Evolutionary conservation across 1,140 invertebrate species (phyloP).

Genomic region (Drosophila saltans): DNA sequence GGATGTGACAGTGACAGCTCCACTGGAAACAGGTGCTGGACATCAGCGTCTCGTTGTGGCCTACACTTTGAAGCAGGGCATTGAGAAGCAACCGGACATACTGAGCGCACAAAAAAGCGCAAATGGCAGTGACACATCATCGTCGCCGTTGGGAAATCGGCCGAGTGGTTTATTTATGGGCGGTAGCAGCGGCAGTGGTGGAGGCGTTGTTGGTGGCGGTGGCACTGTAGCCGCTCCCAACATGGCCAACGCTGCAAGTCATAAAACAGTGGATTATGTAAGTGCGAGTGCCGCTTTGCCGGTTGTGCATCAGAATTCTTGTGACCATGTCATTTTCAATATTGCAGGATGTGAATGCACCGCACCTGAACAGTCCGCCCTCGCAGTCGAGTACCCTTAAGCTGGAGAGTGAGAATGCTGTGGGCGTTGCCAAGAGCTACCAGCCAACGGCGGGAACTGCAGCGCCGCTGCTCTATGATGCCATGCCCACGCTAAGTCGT

Average conservation of each 20-base stretch:
- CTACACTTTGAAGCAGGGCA: constrained; percentile 85
- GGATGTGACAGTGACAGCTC: constrained; percentile 83
- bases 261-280: constrained; percentile 79
- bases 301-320: constrained; percentile 28
- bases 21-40: constrained; percentile 85
- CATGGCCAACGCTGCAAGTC: constrained; percentile 42
- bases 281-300: constrained; percentile 40
- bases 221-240: constrained; percentile 50
- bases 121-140: constrained; percentile 78
- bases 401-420: constrained; percentile 62
- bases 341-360: constrained; percentile 65
- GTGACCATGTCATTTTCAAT: constrained; percentile 21
- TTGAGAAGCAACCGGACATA: constrained; percentile 84
- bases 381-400: constrained; percentile 79
- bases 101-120: constrained; percentile 83
- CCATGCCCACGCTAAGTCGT: constrained; percentile 75
- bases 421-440: constrained; percentile 54
- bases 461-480: constrained; percentile 70
- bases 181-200: constrained; percentile 26
- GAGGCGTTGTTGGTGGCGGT: constrained; percentile 27
- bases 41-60: constrained; percentile 86
- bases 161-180: constrained; percentile 78
- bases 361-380: constrained; percentile 78
- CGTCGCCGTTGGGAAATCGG: constrained; percentile 81
- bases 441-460: constrained; percentile 41